Evolutionary conservation across 2,888 invertebrate species (phyloP), one percentile per base, ranked within the genome.

Genomic region (Hermodice carunculata): DNA sequence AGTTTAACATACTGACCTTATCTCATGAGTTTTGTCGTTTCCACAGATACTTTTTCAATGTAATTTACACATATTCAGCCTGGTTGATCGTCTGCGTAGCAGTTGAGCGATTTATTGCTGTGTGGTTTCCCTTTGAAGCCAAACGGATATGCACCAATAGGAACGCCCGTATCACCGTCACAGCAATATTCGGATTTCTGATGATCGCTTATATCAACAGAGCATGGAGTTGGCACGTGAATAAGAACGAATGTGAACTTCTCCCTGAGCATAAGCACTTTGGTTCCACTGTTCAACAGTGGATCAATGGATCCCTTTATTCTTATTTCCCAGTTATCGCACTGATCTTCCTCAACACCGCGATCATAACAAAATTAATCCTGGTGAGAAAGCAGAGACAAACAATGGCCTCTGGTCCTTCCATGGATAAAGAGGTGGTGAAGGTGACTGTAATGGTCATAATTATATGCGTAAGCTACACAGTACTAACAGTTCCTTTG

Each of bases 401-500:
- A 1, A 19, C 34, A 26, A 51, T 66, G 62, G 49, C 62, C n/a
- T n/a, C n/a, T n/a, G n/a, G n/a, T n/a, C n/a, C n/a, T n/a, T n/a
- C n/a, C n/a, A n/a, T n/a, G n/a, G n/a, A n/a, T n/a, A n/a, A n/a
- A n/a, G n/a, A n/a, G n/a, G n/a, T n/a, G n/a, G n/a, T n/a, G n/a
- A n/a, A 59, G 46, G 37, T 67, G 6, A 67, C 66, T 14, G 29
- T 66, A 17, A 66, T 58, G 3, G 46, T 66, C 5, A 46, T 69
- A 31, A 24, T 54, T 24, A 60, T 69, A 40, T 60, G 51, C 43
- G 51, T 59, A 11, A 48, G 44, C 34, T 66, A 54, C 57, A 19
- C 53, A 17, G n/a, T 63, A 8, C 66, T 69, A 31, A 69, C 66
- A 29, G 40, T 66, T 5, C 69, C 69, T 6, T 42, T 66, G 22